Evolutionary conservation across 2,797 vertebrate species (phyloP).

Genomic region (Lutjanus argentimaculatus): DNA sequence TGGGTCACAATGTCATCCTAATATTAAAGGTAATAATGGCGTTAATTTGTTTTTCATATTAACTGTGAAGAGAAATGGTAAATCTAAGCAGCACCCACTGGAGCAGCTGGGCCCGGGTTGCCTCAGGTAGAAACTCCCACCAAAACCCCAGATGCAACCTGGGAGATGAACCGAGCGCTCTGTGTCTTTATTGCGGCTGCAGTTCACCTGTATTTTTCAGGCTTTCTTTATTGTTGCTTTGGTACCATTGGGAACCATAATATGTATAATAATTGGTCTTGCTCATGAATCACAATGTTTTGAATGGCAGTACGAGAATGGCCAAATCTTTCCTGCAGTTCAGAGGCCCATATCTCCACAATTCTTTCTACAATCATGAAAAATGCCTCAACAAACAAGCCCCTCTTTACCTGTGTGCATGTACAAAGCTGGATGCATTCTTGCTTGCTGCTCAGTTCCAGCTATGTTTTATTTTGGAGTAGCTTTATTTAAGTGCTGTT

Average conservation of each 20-base stretch:
- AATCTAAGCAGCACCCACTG: neutral
- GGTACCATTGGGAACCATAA: neutral
- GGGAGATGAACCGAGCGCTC: neutral
- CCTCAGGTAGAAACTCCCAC: neutral
- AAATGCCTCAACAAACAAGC: slow-evolving; percentile 7
- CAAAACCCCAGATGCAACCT: neutral
- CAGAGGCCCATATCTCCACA: neutral
- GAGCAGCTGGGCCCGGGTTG: neutral
- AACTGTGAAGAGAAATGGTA: neutral
- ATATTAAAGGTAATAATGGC: neutral
- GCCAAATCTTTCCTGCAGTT: neutral
- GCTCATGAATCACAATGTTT: slow-evolving; percentile 3
- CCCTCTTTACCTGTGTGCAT: neutral
- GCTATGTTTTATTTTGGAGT: slow-evolving; percentile 28
- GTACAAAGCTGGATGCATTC: neutral
- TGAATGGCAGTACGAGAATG: neutral
- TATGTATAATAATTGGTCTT: slow-evolving; percentile 1
- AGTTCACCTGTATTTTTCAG: neutral
- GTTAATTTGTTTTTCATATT: neutral
- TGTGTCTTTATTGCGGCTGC: neutral
- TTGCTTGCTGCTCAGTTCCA: slow-evolving; percentile 14
- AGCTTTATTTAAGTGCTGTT: slow-evolving; percentile 15
- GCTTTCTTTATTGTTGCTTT: slow-evolving; percentile 16
- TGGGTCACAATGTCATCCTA: neutral
- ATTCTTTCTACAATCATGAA: neutral